A percentile compares a stretch with the other conserved stretches of the same genome.
Evolutionary conservation across 2,113 vertebrate species (phyloP).

Genomic region (Raja brachyura): DNA sequence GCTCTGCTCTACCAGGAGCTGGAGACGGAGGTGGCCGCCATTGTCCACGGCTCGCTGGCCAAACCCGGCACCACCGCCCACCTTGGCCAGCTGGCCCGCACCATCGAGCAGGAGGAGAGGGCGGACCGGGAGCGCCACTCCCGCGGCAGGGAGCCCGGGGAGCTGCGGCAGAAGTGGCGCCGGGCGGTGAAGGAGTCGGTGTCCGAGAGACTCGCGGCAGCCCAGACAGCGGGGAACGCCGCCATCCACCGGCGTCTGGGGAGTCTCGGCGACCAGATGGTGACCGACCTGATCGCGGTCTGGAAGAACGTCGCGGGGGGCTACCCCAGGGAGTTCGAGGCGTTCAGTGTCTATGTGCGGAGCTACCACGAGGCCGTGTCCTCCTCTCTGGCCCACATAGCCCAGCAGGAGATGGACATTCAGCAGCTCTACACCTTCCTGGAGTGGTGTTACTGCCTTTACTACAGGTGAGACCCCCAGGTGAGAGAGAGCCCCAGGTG

Average conservation of each 20-base stretch:
- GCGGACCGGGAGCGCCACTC: constrained; percentile 50
- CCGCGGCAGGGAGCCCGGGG: constrained; percentile 53
- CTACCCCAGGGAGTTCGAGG: constrained; percentile 68
- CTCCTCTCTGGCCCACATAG: constrained; percentile 54
- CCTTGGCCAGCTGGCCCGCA: constrained; percentile 68
- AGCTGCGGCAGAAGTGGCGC: constrained; percentile 64
- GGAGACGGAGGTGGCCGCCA: constrained; percentile 75
- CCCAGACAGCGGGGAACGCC: constrained; percentile 46
- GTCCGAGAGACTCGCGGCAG: constrained; percentile 56
- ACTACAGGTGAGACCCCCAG: constrained; percentile 61
- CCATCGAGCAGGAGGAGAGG: constrained; percentile 77
- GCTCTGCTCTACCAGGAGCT: constrained; percentile 79
- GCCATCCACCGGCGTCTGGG: constrained; percentile 47
- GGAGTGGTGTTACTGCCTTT: constrained; percentile 79
- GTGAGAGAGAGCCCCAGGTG: too few relatives aligned
- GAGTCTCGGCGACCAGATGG: constrained; percentile 54
- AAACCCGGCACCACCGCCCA: neutral
- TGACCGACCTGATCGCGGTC: constrained; percentile 70
- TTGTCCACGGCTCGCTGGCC: constrained; percentile 57
- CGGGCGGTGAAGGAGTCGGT: constrained; percentile 63
- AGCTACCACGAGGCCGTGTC: constrained; percentile 75
- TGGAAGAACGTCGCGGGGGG: constrained; percentile 65
- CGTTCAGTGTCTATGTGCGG: constrained; percentile 70
- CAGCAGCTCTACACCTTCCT: constrained; percentile 74
- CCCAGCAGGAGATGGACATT: constrained; percentile 58